Conservation (phyloP, 2,888 invertebrate species). For the Harpalus rufipes region DNA sequence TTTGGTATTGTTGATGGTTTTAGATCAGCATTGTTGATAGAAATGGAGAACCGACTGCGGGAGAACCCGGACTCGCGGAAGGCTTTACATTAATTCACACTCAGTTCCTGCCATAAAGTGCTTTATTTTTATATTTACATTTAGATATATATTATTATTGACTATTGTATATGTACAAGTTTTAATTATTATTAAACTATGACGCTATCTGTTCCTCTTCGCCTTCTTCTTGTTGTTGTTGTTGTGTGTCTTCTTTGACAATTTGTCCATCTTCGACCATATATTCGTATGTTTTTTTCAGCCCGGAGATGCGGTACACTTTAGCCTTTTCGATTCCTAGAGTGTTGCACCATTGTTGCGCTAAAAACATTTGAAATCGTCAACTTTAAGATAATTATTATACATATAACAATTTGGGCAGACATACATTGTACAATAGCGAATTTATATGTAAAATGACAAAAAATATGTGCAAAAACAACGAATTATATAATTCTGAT, state of each 20-base stretch:
- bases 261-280: conserved; percentile 70
- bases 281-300: conserved; percentile 74
- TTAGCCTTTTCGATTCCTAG: conserved; percentile 80
- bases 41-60: conserved; percentile 82
- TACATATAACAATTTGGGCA: too few relatives aligned
- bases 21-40: conserved; percentile 84
- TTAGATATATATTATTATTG: conserved; percentile 50
- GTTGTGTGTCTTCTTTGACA: conserved; percentile 67
- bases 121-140: conserved; percentile 57
- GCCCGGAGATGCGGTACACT: conserved; percentile 80
- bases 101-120: conserved; percentile 58
- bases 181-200: conserved; percentile 56
- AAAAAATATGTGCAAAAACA: too few relatives aligned
- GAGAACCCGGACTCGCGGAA: conserved; percentile 72
- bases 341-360: conserved; percentile 79
- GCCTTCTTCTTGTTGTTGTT: conserved; percentile 55
- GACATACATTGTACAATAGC: too few relatives aligned
- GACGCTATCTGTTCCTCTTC: neutral
- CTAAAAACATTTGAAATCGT: too few relatives aligned
- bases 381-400: too few relatives aligned
- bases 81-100: conserved; percentile 37
- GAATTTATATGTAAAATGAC: too few relatives aligned
- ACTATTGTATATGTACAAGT: conserved; percentile 57
- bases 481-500: too few relatives aligned
- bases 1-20: neutral